Conservation (phyloP, 2,113 vertebrate genomes). For the Azemiops feae region DNA sequence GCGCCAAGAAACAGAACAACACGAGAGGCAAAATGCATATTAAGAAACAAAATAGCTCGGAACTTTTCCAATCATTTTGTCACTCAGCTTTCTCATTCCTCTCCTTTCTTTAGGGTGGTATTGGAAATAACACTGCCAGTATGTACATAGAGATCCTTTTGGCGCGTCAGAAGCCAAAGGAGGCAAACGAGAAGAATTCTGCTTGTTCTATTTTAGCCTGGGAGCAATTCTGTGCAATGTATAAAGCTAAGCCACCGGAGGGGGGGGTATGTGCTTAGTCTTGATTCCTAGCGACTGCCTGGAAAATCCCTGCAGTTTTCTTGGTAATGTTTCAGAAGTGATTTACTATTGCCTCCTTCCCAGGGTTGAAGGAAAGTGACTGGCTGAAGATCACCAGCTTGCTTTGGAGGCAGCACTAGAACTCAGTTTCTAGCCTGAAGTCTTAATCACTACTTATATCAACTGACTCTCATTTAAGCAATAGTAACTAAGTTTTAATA, state of each 20-base stretch:
- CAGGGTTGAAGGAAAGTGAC: not conserved
- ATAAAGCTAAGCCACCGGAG: not conserved
- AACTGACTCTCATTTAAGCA: not conserved
- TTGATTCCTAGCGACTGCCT: not conserved
- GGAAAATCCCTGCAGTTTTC: not conserved
- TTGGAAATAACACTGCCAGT: not conserved
- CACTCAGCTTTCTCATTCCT: not conserved
- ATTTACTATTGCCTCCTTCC: not conserved
- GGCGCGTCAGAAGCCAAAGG: not conserved
- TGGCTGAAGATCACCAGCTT: not conserved
- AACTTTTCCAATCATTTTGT: rapidly evolving
- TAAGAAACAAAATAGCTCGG: not conserved
- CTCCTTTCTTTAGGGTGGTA: not conserved
- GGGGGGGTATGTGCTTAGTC: not conserved
- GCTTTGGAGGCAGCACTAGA: not conserved
- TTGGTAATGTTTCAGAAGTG: not conserved
- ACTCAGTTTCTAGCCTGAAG: not conserved
- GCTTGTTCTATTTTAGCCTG: not conserved
- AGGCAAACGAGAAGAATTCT: not conserved
- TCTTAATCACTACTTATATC: not conserved
- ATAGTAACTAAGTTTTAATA: not conserved
- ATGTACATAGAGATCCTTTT: not conserved
- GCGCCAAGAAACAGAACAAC: not conserved
- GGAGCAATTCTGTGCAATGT: not conserved
- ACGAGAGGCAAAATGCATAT: not conserved